A percentile compares a stretch with the other conserved stretches of the same genome.
phyloP scores from a whole-genome alignment of 92 coral and sea anemone genomes.

The Pocillopora grandis region DNA sequence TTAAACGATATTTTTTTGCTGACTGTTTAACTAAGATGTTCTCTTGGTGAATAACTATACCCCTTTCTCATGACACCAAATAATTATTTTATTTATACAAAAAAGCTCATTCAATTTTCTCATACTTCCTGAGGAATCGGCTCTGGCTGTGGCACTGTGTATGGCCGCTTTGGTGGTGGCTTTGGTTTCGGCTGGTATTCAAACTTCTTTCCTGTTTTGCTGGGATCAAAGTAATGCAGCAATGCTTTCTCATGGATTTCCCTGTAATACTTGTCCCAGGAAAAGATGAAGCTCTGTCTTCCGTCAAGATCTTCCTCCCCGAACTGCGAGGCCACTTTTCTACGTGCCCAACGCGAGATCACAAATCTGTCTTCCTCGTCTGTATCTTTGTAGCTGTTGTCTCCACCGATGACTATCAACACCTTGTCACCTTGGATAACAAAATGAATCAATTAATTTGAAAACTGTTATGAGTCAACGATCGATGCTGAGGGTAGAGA shows the following conservation, averaged over 20 bases:
- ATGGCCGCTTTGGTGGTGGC: background rate
- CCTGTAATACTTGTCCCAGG: constrained; percentile 52
- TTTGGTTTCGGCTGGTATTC: constrained; percentile 34
- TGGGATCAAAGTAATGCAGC: constrained; percentile 43
- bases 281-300: constrained; percentile 51
- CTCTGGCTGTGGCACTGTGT: background rate
- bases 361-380: constrained; percentile 43
- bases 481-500: no score
- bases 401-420: constrained; percentile 61
- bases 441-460: background rate
- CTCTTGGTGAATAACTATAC: no score
- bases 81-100: no score
- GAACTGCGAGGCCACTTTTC: constrained; percentile 53
- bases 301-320: constrained; percentile 52
- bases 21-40: no score
- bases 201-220: constrained; percentile 36
- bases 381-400: constrained; percentile 37
- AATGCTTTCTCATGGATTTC: constrained; percentile 58
- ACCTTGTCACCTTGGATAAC: constrained; percentile 33
- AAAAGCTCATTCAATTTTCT: no score
- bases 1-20: no score
- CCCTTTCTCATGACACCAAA: no score
- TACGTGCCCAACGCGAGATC: constrained; percentile 59
- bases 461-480: background rate
- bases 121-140: no score